Base-by-base conservation (phyloP, 2,888 invertebrate genomes). In the Ischnus inquisitorius region DNA sequence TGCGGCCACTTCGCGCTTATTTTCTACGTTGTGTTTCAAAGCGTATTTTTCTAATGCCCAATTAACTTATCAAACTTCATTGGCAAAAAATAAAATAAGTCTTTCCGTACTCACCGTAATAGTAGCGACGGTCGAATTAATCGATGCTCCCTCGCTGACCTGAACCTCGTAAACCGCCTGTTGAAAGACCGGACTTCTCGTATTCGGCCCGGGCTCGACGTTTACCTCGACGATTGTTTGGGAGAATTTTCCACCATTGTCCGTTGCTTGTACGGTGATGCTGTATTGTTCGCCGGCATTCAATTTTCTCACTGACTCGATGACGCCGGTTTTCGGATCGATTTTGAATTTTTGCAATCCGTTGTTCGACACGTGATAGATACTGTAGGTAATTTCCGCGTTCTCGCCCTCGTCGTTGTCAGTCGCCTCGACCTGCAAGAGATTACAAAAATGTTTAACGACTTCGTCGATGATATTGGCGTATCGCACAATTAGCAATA, bases 301-400 rank as follows among this genome's bases (percentile, higher is more conserved):
- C 12, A 98, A 92, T 78, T 97, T 97, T 3, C 97, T 97, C n/a
- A 96, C 95, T 19, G 97, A 96, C 82, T 97, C 96, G 92, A 97
- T 96, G 87, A 96, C 95, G 28, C 98, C 98, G 14, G 96, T 96
- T 88, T 95, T 95, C 69, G 97, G 95, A 91, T 98, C 96, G 89
- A 98, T 97, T 89, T 95, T 95, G 93, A 98, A 98, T 93, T 97
- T 98, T 89, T 96, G 97, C 84, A 96, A 95, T 1, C 98, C 98
- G 93, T 98, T 98, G 94, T 98, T 98, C 84, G 98, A 98, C 8
- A 98, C 97, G 94, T 98, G 98, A 92, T 97, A 97, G 86, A 98
- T 97, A 88, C 96, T 96, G 94, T 97, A 98, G 51, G 96, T 95
- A 83, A 98, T 95, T 76, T 96, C 95, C 22, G 98, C 97, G 93